phyloP scores from a whole-genome alignment of 2,797 vertebrate genomes.

The Trematomus bernacchii region DNA sequence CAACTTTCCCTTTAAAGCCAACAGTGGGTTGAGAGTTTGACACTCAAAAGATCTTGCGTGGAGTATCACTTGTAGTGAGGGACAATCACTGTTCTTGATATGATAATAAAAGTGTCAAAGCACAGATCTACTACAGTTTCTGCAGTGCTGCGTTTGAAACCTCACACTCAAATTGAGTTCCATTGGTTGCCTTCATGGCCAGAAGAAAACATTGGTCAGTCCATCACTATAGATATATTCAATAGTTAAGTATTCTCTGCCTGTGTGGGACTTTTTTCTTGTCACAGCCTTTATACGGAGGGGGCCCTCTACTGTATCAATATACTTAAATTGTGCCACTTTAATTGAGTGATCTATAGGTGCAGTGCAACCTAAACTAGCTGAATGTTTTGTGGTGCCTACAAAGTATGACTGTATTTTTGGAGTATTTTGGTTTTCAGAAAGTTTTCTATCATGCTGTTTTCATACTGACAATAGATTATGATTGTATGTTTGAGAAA shows the following conservation, averaged over 20 bases:
- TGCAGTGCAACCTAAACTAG: constrained; percentile 78
- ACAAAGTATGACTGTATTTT: constrained; percentile 66
- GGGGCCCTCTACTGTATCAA: constrained; percentile 74
- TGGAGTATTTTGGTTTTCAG: constrained; percentile 55
- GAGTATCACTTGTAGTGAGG: constrained; percentile 59
- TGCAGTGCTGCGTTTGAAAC: constrained; percentile 33
- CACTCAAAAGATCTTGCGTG: constrained; percentile 18
- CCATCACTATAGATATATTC: constrained; percentile 39
- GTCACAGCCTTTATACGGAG: constrained; percentile 54
- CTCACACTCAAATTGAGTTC: constrained; percentile 35
- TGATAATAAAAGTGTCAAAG: constrained; percentile 21
- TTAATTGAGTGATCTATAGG: constrained; percentile 76
- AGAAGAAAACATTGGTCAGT: constrained; percentile 36
- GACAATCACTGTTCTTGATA: constrained; percentile 59
- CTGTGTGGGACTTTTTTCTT: constrained; percentile 52
- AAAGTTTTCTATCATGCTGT: constrained; percentile 50
- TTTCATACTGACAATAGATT: constrained; percentile 64
- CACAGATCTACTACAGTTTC: constrained; percentile 47
- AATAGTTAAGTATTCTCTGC: constrained; percentile 59
- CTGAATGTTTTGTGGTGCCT: constrained; percentile 80
- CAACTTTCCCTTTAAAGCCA: neutral
- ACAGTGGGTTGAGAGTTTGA: constrained; percentile 21
- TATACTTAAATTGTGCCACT: constrained; percentile 78
- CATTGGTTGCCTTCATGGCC: constrained; percentile 45
- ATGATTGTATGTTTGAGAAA: constrained; percentile 71